Conservation (phyloP, 1,140 invertebrate species). For the Neuroterus valhalla region DNA sequence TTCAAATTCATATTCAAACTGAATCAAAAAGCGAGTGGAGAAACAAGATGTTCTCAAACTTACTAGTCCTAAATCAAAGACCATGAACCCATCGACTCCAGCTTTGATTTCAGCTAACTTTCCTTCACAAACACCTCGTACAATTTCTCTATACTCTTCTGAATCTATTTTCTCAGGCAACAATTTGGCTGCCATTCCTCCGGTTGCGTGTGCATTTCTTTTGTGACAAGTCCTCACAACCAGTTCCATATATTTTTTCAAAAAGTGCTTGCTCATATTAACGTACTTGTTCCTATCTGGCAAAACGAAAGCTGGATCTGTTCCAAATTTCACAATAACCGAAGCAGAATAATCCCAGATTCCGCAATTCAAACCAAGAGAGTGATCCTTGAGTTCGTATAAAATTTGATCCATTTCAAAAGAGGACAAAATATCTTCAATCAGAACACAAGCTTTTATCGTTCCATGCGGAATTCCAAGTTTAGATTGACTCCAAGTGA, state of each 20-base stretch:
- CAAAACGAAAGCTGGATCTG: slow-evolving; percentile 75
- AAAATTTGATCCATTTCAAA: slow-evolving; percentile 85
- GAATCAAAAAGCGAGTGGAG: too few species aligned
- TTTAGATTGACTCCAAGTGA: slow-evolving; percentile 79
- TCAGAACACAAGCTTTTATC: slow-evolving; percentile 84
- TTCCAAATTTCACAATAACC: slow-evolving; percentile 82
- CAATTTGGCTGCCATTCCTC: slow-evolving; percentile 82
- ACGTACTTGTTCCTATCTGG: slow-evolving; percentile 83
- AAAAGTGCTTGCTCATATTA: slow-evolving; percentile 79
- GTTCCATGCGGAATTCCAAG: slow-evolving; percentile 77
- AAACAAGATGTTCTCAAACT: background rate
- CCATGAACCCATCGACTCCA: slow-evolving; percentile 84
- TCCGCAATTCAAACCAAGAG: slow-evolving; percentile 83
- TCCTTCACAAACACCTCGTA: slow-evolving; percentile 72
- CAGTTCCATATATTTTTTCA: slow-evolving; percentile 79
- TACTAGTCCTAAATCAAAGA: slow-evolving; percentile 79
- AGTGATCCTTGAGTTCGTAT: slow-evolving; percentile 80
- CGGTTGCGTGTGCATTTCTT: slow-evolving; percentile 80
- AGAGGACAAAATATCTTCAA: slow-evolving; percentile 82
- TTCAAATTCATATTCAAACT: too few species aligned
- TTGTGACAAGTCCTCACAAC: slow-evolving; percentile 80
- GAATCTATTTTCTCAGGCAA: slow-evolving; percentile 68
- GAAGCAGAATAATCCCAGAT: slow-evolving; percentile 87
- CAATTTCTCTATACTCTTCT: slow-evolving; percentile 59
- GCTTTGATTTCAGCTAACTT: slow-evolving; percentile 78